phyloP scores from a whole-genome alignment of 2,113 vertebrate species.

The Callorhinus ursinus region DNA sequence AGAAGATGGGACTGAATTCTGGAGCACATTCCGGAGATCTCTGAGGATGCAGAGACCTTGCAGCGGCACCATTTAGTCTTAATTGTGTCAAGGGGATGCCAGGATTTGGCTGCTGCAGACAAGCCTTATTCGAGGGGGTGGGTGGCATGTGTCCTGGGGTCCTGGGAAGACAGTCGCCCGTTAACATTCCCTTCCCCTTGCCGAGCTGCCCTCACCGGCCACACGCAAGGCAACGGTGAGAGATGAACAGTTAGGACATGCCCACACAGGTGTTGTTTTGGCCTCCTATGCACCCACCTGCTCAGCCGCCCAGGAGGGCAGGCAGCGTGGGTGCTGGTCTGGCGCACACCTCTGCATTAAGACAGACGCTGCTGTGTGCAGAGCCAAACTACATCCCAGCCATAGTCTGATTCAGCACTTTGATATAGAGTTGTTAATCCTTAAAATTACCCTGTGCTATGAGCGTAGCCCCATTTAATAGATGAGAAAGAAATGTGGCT shows the following conservation, averaged over 20 bases:
- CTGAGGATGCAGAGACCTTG: background rate
- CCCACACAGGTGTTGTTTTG: accelerated
- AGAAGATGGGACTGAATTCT: background rate
- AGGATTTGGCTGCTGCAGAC: background rate
- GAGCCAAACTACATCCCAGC: background rate
- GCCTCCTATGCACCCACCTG: accelerated
- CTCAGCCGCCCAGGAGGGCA: background rate
- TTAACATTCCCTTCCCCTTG: background rate
- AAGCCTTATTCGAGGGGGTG: background rate
- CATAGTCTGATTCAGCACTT: too few relatives aligned
- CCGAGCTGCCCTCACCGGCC: background rate
- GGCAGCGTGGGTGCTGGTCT: accelerated
- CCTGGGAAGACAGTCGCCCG: accelerated
- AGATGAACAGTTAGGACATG: background rate
- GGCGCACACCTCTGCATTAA: accelerated
- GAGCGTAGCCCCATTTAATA: too few relatives aligned
- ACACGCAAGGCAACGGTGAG: accelerated
- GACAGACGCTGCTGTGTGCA: accelerated
- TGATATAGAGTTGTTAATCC: background rate
- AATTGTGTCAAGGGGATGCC: background rate
- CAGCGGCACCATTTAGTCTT: background rate
- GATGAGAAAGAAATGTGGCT: background rate
- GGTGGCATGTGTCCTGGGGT: too few relatives aligned
- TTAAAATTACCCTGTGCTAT: background rate
- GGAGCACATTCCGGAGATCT: background rate